These are phyloP conservation scores for Macquaria ambigua DNA, from an alignment of 2,113 vertebrate species.

Conservation along the genomic window DNA sequence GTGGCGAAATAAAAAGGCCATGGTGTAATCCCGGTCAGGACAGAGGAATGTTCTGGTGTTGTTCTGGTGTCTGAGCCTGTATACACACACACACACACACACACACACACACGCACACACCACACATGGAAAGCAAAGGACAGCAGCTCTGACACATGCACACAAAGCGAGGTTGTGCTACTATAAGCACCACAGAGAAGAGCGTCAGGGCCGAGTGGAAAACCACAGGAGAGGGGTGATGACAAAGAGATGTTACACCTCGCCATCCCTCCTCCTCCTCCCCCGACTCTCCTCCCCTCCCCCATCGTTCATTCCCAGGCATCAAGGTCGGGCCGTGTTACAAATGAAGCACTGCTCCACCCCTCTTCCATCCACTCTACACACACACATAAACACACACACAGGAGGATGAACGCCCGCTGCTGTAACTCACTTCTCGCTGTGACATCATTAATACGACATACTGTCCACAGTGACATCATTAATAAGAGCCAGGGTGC, in stretches of 20 bases:
- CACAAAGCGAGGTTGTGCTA: conserved; percentile 49
- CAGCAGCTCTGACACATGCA: conserved; percentile 44
- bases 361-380: conserved; percentile 55
- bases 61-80: conserved; percentile 72
- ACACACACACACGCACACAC: conserved; percentile 5
- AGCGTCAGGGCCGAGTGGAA: conserved; percentile 62
- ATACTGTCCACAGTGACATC: conserved; percentile 77
- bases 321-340: conserved; percentile 77
- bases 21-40: conserved; percentile 64
- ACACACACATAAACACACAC: conserved; percentile 31
- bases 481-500: conserved; percentile 75
- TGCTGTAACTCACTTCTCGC: conserved; percentile 64
- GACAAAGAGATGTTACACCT: conserved; percentile 82
- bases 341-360: conserved; percentile 68
- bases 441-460: conserved; percentile 81
- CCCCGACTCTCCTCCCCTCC: conserved; percentile 62
- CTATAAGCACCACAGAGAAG: conserved; percentile 46
- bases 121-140: conserved; percentile 49
- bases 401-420: conserved; percentile 50
- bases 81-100: conserved; percentile 39
- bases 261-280: conserved; percentile 53
- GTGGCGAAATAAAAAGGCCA: conserved; percentile 5
- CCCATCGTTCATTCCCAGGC: conserved; percentile 72
- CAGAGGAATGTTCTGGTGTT: conserved; percentile 74
- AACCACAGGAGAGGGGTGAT: conserved; percentile 73